These are phyloP conservation scores for Mastomys coucha DNA, from an alignment of 2,113 vertebrate species.

Conservation along the genomic window DNA sequence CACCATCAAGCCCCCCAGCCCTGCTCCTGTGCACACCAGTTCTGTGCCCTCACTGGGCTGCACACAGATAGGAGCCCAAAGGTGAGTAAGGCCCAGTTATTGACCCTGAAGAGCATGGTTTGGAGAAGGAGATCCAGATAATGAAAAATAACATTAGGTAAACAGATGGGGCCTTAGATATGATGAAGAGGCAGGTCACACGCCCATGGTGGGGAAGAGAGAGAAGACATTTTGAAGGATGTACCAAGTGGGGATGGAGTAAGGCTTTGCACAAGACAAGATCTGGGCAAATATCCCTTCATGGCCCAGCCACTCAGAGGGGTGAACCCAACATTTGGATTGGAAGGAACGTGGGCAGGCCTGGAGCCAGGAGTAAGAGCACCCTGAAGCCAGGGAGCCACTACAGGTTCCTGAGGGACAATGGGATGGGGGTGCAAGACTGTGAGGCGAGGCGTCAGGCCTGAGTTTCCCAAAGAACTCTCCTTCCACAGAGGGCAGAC, in stretches of 20 bases:
- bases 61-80: not conserved
- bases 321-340: not conserved
- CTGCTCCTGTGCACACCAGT: not conserved
- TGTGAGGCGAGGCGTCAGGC: not conserved
- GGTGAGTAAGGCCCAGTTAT: not conserved
- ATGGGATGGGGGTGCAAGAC: not conserved
- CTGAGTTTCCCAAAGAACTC: not conserved
- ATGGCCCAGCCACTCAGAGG: not conserved
- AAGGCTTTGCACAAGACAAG: not conserved
- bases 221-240: not conserved
- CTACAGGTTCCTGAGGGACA: not conserved
- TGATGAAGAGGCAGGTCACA: not conserved
- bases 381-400: not conserved
- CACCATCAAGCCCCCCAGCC: too few relatives aligned
- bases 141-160: not conserved
- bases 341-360: not conserved
- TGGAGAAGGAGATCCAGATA: not conserved
- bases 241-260: too few relatives aligned
- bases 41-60: too few relatives aligned
- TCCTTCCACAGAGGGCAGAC: fast-evolving
- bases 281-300: not conserved
- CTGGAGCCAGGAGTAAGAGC: too few relatives aligned
- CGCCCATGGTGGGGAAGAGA: not conserved
- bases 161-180: not conserved
- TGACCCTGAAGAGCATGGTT: not conserved